These are phyloP conservation scores for Nephila pilipes DNA, from an alignment of 1,140 invertebrate species.

Conservation along the genomic window DNA sequence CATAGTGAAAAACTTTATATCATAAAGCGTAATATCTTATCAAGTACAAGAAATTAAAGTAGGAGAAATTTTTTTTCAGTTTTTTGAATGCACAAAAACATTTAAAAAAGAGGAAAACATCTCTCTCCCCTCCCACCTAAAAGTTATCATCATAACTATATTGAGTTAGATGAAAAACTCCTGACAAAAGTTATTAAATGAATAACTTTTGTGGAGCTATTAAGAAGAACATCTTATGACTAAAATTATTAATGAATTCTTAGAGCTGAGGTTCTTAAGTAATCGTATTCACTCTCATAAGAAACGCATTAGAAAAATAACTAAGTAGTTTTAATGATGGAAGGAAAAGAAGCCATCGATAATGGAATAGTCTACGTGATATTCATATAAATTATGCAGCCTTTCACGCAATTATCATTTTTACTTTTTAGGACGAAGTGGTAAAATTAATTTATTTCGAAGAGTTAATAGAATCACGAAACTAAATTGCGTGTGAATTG, in stretches of 20 bases:
- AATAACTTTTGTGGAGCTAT: no score
- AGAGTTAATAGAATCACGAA: no score
- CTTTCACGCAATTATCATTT: background rate
- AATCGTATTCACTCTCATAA: background rate
- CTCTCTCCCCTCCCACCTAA: background rate
- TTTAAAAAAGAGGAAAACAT: background rate
- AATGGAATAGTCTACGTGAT: background rate
- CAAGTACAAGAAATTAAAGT: no score
- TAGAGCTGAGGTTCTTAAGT: background rate
- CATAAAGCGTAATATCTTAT: no score
- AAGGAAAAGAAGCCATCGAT: background rate
- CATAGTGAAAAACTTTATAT: no score
- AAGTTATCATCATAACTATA: background rate
- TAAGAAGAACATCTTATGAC: background rate
- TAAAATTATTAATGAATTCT: background rate
- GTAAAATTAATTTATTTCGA: no score
- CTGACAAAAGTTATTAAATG: background rate
- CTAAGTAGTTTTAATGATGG: background rate
- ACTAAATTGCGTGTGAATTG: no score
- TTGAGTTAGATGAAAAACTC: background rate
- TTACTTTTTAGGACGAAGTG: background rate
- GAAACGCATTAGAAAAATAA: conserved; percentile 15
- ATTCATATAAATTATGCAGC: background rate
- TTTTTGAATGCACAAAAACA: background rate
- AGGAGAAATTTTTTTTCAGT: background rate